Evolutionary conservation across 2,797 vertebrate genomes (phyloP), one percentile per base, ranked within the genome.

Genomic region (Fundulus diaphanus): DNA sequence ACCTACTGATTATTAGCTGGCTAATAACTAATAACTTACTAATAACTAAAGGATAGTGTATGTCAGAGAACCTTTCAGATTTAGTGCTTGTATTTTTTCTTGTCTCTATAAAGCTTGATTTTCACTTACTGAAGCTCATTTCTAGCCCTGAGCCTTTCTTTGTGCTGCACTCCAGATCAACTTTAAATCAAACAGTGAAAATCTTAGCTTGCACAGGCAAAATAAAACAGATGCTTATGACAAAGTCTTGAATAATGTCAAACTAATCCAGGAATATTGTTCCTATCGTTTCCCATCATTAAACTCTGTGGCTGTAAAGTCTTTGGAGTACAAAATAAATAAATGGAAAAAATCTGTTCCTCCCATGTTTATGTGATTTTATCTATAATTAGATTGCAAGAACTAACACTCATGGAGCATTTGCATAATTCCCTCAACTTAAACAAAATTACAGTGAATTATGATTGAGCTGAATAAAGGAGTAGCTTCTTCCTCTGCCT

Each of bases 381-480:
- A 82, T 69, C 51, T 76, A 82, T 70, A 81, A 90, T 82, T 76
- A 9, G 76, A 90, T 90, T 86, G 90, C 71, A 79, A 70, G 76
- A 84, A 79, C 80, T 79, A 80, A 88, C 81, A 79, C 80, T 82
- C 77, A 74, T 82, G 22, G 56, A 52, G 42, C 65, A 91, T 93
- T 90, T 92, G 78, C 87, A 92, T 92, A 90, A 90, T 89, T 40
- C 71, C 76, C 72, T 2, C 1, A 72, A 71, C 71, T 82, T 71
- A 85, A 87, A 93, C 89, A 73, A 78, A 83, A 79, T 92, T 88
- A 84, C 72, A 80, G 15, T 84, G 76, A 90, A 79, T 85, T 85
- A 86, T 81, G 76, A 74, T 80, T 40, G 52, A 66, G 48, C 61
- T 65, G 77, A 90, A 89, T 74, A 61, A 87, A 87, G 77, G 75